Evolutionary conservation across 2,113 vertebrate species (phyloP).

Genomic region (Opisthocomus hoazin): DNA sequence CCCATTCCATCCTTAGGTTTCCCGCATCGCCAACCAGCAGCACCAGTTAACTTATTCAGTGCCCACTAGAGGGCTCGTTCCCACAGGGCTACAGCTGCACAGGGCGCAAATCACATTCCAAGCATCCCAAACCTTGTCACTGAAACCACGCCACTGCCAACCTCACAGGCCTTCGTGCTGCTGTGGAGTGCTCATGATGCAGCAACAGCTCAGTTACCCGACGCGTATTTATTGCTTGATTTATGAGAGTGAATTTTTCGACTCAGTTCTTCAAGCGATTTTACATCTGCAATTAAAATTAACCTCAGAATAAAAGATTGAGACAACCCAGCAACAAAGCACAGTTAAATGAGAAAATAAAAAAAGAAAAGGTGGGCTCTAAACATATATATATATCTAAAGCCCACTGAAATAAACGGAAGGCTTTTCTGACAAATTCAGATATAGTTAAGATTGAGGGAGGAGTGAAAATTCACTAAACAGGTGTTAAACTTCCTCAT

Average conservation of each 20-base stretch:
- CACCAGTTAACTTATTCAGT: neutral
- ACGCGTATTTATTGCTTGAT: neutral
- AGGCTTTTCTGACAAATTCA: neutral
- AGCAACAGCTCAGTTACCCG: neutral
- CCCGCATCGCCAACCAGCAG: fast-evolving
- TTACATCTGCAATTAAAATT: neutral
- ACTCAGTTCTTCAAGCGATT: neutral
- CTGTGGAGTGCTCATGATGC: neutral
- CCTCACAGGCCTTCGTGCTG: neutral
- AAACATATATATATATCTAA: neutral
- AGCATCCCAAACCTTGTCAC: neutral
- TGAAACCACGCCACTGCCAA: neutral
- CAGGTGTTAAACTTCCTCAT: neutral
- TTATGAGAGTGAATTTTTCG: neutral
- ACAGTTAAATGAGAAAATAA: neutral
- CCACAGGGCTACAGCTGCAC: neutral
- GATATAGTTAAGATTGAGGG: neutral
- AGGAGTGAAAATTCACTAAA: neutral
- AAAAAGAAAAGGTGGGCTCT: no score
- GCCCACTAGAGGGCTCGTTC: conserved; percentile 25
- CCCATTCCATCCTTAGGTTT: neutral
- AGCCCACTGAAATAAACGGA: neutral
- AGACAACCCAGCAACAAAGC: neutral
- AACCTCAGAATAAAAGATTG: neutral
- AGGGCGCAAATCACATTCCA: neutral